These are phyloP conservation scores for Anaspis maculata DNA, from an alignment of 2,888 invertebrate genomes.

Conservation along the genomic window DNA sequence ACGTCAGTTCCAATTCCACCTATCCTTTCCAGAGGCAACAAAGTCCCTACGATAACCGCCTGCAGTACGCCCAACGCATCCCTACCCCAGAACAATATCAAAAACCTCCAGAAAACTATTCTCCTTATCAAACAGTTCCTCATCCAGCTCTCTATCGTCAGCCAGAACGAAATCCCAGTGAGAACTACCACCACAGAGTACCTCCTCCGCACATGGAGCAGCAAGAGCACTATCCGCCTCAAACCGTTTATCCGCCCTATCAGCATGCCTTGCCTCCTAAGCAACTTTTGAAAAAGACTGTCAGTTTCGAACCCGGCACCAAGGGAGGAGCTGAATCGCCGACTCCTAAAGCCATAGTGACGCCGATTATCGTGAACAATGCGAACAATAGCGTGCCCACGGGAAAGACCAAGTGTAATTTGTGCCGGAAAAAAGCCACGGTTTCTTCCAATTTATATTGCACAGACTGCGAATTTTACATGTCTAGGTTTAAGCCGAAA, in stretches of 20 bases:
- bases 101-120: constrained; percentile 10
- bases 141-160: not conserved
- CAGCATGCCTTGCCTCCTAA: constrained; percentile 56
- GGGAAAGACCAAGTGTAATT: constrained; percentile 66
- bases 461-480: constrained; percentile 85
- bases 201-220: constrained; percentile 24
- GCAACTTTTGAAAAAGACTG: constrained; percentile 55
- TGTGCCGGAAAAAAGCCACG: constrained; percentile 80
- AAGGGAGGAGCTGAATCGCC: constrained; percentile 49
- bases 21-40: not conserved
- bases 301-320: constrained; percentile 65
- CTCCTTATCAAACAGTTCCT: constrained; percentile 23
- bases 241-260: constrained; percentile 49
- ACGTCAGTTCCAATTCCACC: constrained; percentile 15
- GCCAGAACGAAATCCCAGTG: not conserved
- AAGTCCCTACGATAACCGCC: constrained; percentile 6
- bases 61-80: constrained; percentile 24
- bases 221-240: constrained; percentile 32
- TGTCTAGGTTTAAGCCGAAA: constrained; percentile 70
- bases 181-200: constrained; percentile 33
- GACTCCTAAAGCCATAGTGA: constrained; percentile 35
- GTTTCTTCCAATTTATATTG: constrained; percentile 75
- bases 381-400: constrained; percentile 33
- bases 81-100: constrained; percentile 16
- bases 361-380: constrained; percentile 39